Conservation (phyloP, 2,113 vertebrate genomes). For the Chionodraco myersi region DNA sequence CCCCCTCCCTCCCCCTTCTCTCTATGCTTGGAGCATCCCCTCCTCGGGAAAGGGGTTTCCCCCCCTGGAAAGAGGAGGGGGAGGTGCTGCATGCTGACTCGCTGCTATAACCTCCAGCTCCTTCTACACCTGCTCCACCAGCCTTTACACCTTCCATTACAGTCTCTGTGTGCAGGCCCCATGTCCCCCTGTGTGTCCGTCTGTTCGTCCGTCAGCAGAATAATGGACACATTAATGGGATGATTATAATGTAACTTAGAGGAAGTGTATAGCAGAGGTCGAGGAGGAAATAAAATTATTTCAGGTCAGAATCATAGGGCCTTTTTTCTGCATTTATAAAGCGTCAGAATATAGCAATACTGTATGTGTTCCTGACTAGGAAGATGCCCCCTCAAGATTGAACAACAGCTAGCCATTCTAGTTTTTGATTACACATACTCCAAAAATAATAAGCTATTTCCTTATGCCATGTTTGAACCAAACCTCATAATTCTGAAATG, state of each 20-base stretch:
- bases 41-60: conserved; percentile 49
- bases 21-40: conserved; percentile 30
- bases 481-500: background rate
- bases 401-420: too few species aligned
- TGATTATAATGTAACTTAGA: too few species aligned
- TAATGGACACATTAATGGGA: too few species aligned
- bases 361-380: too few species aligned
- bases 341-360: too few species aligned
- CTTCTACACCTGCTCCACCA: background rate
- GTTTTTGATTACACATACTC: background rate
- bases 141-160: background rate
- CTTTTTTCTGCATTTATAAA: too few species aligned
- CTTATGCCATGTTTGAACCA: background rate
- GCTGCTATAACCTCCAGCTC: conserved; percentile 34
- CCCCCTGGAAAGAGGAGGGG: conserved; percentile 48
- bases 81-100: conserved; percentile 45
- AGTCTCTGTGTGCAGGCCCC: background rate
- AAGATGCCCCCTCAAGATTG: too few species aligned
- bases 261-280: too few species aligned
- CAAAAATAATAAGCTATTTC: background rate
- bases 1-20: background rate
- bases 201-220: too few species aligned
- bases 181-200: too few species aligned
- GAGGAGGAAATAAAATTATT: too few species aligned
- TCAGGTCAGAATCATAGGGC: too few species aligned